Conservation (phyloP, 2,113 vertebrate genomes). For the Epinephelus moara region DNA sequence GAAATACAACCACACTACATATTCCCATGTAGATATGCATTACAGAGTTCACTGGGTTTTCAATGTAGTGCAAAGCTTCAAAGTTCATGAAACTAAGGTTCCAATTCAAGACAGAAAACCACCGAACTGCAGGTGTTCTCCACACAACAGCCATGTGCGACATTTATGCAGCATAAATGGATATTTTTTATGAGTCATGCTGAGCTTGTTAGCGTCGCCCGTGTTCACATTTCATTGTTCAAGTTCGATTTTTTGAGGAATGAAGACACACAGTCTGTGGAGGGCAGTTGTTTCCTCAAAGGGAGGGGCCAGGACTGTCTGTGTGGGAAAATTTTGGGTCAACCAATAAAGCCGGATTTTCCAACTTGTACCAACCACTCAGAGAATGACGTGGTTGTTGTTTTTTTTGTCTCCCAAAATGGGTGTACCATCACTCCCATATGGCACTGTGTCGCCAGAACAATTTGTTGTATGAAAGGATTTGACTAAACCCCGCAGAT, state of each 20-base stretch:
- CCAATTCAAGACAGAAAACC: slow-evolving; percentile 44
- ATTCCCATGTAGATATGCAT: not conserved
- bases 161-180: not conserved
- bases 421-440: slow-evolving; percentile 18
- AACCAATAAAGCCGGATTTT: slow-evolving; percentile 48
- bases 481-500: not conserved
- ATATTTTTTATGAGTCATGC: slow-evolving; percentile 3
- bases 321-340: slow-evolving; percentile 46
- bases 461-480: not conserved
- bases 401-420: slow-evolving; percentile 33
- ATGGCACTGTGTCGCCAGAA: not conserved
- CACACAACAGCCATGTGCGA: slow-evolving; percentile 1
- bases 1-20: slow-evolving; percentile 3
- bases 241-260: slow-evolving; percentile 9
- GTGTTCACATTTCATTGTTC: not conserved
- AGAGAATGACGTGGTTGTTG: slow-evolving; percentile 19
- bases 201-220: not conserved
- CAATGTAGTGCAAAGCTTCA: slow-evolving; percentile 34
- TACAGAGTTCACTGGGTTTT: slow-evolving; percentile 1
- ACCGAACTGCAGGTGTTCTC: slow-evolving; percentile 52
- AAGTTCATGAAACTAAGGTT: slow-evolving; percentile 39
- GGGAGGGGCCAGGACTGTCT: slow-evolving; percentile 15
- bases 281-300: slow-evolving; percentile 32
- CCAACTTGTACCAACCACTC: slow-evolving; percentile 35
- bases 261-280: slow-evolving; percentile 19